Evolutionary conservation across 2,113 vertebrate species (phyloP), one percentile per base, ranked within the genome.

Genomic region (Dissostichus mawsoni): DNA sequence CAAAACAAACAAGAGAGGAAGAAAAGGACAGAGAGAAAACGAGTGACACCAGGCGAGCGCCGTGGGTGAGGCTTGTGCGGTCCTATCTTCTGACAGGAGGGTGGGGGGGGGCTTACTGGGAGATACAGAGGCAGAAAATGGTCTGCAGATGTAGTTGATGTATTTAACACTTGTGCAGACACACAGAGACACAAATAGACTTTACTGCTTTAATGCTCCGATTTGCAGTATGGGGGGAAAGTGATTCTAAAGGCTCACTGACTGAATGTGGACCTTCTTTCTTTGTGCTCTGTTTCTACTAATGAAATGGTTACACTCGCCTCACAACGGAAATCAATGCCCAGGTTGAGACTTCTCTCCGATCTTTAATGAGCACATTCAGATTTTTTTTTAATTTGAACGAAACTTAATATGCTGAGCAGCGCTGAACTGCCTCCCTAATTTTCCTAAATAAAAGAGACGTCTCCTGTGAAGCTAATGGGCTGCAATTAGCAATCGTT

Each of bases 1-100:
- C 78, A 81, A 84, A 93, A 91, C 88, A 93, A 92, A 90, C 81
- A 74, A 61, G 78, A 66, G n/a, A 16, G 74, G 48, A 78, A 14
- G 11, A 55, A 55, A 55, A 55, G 23, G 65, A 65, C 56, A 71
- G 75, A 59, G 71, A 23, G 71, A 11, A 16, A 71, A 48, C 33
- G 53, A 69, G 82, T 55, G 86, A 75, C 86, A 81, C 69, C 68
- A 86, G 79, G 75, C 25, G 11, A 69, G 62, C 4, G 53, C 53
- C 63, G 57, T 53, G 80, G 77, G 82, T 78, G 78, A 79, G 65
- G 80, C 80, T 69, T 76, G 86, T 87, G 87, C 33, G 79, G 90
- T 90, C 88, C 81, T 71, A 67, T 86, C 78, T 76, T 55, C 71
- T 85, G 86, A 84, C 83, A 47, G 85, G 80, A 78, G 61, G 76